These are phyloP conservation scores for Siniperca scherzeri DNA, from an alignment of 2,797 vertebrate genomes.

Conservation along the genomic window DNA sequence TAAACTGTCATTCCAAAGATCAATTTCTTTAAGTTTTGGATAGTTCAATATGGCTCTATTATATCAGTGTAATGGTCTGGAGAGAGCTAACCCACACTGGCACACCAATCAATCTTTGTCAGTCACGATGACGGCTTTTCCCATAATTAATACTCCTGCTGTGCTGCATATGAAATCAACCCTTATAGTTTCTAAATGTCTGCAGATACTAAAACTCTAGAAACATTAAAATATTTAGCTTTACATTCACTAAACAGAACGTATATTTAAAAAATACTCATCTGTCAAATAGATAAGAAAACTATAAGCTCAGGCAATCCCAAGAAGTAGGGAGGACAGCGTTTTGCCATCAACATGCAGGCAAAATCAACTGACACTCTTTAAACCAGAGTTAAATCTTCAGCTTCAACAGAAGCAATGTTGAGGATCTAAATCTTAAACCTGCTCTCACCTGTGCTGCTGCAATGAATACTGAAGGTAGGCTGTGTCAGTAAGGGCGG, in stretches of 20 bases:
- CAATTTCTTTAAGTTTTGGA: slow-evolving; percentile 73
- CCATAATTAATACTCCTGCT: slow-evolving; percentile 71
- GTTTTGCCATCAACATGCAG: not conserved
- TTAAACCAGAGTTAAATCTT: slow-evolving; percentile 8
- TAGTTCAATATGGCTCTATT: slow-evolving; percentile 77
- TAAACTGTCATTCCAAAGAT: slow-evolving; percentile 74
- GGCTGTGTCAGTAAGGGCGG: slow-evolving; percentile 94
- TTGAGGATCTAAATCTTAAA: slow-evolving; percentile 10
- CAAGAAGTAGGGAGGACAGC: not conserved
- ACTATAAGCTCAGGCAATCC: not conserved
- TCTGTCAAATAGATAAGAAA: not conserved
- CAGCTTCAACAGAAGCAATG: not conserved
- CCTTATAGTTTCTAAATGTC: slow-evolving; percentile 31
- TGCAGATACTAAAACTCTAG: slow-evolving; percentile 22
- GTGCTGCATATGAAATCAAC: slow-evolving; percentile 61
- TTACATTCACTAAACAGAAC: slow-evolving; percentile 3
- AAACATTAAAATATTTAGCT: slow-evolving; percentile 7
- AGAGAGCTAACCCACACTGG: slow-evolving; percentile 69
- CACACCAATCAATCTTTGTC: slow-evolving; percentile 79
- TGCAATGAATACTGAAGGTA: slow-evolving; percentile 80
- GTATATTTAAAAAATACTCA: not conserved
- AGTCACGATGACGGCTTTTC: slow-evolving; percentile 75
- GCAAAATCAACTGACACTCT: not conserved
- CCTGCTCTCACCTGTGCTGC: slow-evolving; percentile 86
- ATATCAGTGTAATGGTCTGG: slow-evolving; percentile 76